These are phyloP conservation scores for Brenthis daphne DNA, from an alignment of 2,888 invertebrate genomes.

Conservation along the genomic window DNA sequence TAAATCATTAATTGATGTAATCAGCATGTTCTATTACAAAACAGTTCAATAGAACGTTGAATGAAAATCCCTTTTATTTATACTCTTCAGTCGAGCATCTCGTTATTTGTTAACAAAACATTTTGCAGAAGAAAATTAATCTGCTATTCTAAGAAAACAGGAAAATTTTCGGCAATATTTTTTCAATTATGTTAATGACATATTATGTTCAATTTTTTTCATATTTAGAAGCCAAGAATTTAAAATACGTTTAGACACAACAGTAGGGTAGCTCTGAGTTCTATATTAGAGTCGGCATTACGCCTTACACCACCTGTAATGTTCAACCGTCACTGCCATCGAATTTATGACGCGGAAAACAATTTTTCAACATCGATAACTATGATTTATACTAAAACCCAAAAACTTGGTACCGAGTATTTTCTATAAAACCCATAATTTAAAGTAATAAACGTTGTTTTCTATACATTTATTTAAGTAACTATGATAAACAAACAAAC, in stretches of 20 bases:
- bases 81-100: neutral
- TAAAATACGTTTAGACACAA: neutral
- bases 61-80: neutral
- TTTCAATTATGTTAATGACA: neutral
- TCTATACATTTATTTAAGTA: neutral
- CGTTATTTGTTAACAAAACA: conserved; percentile 3
- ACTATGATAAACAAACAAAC: no score
- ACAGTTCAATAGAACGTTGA: neutral
- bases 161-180: neutral
- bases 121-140: neutral
- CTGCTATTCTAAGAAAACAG: neutral
- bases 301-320: conserved; percentile 34
- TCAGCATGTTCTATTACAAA: neutral
- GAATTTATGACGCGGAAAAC: conserved; percentile 49
- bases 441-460: neutral
- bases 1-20: conserved; percentile 12
- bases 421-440: no score
- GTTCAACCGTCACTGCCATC: conserved; percentile 4
- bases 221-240: no score
- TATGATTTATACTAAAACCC: conserved; percentile 72
- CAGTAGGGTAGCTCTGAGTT: conserved; percentile 52
- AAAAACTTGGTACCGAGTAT: conserved; percentile 45
- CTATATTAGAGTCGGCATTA: conserved; percentile 76
- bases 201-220: neutral
- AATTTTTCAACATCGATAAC: conserved; percentile 77